Evolutionary conservation across 1,140 invertebrate species (phyloP), one percentile per base, ranked within the genome.

Genomic region (Conopomorpha cramerella): DNA sequence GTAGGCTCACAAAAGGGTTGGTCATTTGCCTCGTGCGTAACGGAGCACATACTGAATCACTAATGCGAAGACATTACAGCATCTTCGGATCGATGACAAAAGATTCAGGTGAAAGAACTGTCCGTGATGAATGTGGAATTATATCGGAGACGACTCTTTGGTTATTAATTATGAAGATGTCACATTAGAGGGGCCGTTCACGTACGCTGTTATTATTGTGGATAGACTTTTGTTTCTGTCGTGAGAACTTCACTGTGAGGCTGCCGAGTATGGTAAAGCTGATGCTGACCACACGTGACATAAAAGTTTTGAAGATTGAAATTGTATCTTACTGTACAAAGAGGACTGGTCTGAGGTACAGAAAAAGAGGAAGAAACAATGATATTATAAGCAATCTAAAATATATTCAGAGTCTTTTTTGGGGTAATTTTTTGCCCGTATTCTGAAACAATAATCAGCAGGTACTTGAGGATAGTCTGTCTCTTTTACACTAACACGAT

Each of bases 111-210:
- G 58, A 68, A 72, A 55, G 61, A 70, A 64, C 70, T 65, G 47
- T 10, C 18, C 33, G 46, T 55, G 65, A 72, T 72, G 70, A 72
- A 72, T 68, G 65, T 36, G 58, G 67, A 70, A 72, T 74, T 65
- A 74, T 72, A 74, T 72, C 60, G 51, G n/a, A 70, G 61, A 71
- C 67, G 66, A 67, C 54, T 53, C 58, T 60, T 55, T 55, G 54
- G 67, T 64, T 74, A 74, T 74, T 74, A 74, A 74, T 74, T 74
- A 71, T 68, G 56, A 52, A 68, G 62, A 54, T 62, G 70, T 66
- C 70, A 72, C 52, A 70, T 62, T 66, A 62, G 64, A 40, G n/a
- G n/a, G 38, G 49, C 40, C 49, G 48, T 51, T 67, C 63, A 68
- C 64, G 64, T 67, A 61, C 45, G 40, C 36, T n/a, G n/a, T n/a